phyloP scores from a whole-genome alignment of 92 coral and sea anemone genomes.

The Bergia puertoricense region DNA sequence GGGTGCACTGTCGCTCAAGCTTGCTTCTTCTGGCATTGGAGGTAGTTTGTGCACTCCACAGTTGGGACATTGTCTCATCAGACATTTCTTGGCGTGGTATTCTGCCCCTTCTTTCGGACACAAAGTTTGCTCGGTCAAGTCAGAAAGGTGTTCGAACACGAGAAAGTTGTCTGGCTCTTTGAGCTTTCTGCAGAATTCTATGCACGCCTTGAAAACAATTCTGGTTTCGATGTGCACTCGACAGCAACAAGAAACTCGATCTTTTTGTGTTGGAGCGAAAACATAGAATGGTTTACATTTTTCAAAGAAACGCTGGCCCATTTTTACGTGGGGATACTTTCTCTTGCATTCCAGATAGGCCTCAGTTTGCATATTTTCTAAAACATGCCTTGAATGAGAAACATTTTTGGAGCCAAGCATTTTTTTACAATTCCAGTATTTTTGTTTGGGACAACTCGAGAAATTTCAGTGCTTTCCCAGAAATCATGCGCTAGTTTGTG shows the following conservation, averaged over 20 bases:
- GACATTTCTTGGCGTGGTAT: conserved; percentile 19
- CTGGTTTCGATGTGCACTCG: conserved; percentile 8
- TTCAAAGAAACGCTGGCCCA: conserved; percentile 1
- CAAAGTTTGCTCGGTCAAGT: neutral
- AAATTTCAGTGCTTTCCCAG: conserved; percentile 23
- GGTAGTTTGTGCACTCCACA: conserved; percentile 5
- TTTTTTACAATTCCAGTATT: conserved; percentile 21
- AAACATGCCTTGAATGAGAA: conserved; percentile 36
- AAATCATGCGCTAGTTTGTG: conserved; percentile 27
- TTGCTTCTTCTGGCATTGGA: neutral
- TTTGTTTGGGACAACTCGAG: neutral
- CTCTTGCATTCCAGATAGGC: conserved; percentile 3
- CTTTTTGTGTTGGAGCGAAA: too few species aligned
- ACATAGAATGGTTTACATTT: neutral
- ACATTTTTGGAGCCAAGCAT: conserved; percentile 23
- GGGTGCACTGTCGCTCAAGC: neutral
- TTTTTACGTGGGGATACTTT: conserved; percentile 19
- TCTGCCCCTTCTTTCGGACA: conserved; percentile 22
- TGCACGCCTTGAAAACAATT: conserved; percentile 11
- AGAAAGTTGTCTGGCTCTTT: neutral
- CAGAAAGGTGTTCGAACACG: conserved; percentile 1
- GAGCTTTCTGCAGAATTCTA: conserved; percentile 19
- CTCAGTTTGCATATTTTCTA: conserved; percentile 26
- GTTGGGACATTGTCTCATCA: conserved; percentile 1
- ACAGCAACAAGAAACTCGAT: conserved; percentile 22